Conservation (phyloP, 2,888 invertebrate genomes). For the Priocnemis perturbator region DNA sequence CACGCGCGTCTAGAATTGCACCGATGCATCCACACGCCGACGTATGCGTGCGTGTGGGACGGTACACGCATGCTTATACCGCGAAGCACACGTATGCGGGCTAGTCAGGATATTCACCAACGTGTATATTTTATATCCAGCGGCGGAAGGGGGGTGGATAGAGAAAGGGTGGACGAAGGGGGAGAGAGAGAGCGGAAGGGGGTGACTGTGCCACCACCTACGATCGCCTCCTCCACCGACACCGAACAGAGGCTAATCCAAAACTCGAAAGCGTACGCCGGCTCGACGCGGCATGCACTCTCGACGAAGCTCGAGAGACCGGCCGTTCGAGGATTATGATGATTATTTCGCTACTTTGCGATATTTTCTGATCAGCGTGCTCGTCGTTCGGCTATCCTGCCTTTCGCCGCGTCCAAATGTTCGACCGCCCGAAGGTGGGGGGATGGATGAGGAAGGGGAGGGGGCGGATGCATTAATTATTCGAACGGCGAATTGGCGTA, state of each 20-base stretch:
- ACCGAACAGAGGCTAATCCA: slow-evolving; percentile 44
- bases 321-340: slow-evolving; percentile 5
- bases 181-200: too few relatives aligned
- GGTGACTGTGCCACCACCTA: background rate
- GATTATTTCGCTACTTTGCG: background rate
- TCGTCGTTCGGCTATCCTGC: too few relatives aligned
- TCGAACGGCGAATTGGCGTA: too few relatives aligned
- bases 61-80: background rate
- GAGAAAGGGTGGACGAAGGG: background rate
- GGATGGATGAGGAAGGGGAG: too few relatives aligned
- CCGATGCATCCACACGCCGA: slow-evolving; percentile 32
- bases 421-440: too few relatives aligned
- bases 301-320: slow-evolving; percentile 3
- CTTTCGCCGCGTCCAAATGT: too few relatives aligned
- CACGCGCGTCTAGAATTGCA: slow-evolving; percentile 40
- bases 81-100: slow-evolving; percentile 22
- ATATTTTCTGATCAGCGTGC: slow-evolving; percentile 6
- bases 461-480: too few relatives aligned
- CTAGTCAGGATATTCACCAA: slow-evolving; percentile 54
- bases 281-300: slow-evolving; percentile 3
- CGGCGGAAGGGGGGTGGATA: slow-evolving; percentile 13
- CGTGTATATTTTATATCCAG: slow-evolving; percentile 60
- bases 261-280: slow-evolving; percentile 28
- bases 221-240: slow-evolving; percentile 34
- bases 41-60: slow-evolving; percentile 10